Percentiles rank a stretch among this genome's conserved stretches.
phyloP scores from a whole-genome alignment of 2,888 invertebrate genomes.

The Watsonalla binaria region DNA sequence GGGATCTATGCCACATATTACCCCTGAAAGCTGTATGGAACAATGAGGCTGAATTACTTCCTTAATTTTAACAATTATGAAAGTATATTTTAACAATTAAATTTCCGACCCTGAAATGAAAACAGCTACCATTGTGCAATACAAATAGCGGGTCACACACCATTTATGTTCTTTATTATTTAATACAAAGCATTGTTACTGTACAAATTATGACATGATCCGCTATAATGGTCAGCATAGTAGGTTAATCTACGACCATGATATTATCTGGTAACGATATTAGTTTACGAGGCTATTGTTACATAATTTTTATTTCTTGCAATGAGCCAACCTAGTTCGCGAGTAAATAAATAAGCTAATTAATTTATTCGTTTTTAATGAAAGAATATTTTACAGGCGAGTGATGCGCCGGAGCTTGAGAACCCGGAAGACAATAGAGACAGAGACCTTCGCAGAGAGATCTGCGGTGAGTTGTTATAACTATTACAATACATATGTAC shows the following conservation, averaged over 20 bases:
- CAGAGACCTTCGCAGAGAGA: conserved; percentile 56
- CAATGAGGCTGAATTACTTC: too few relatives aligned
- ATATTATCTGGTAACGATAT: neutral
- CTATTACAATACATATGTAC: neutral
- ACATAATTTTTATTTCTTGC: neutral
- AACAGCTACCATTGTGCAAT: neutral
- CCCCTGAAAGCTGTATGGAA: too few relatives aligned
- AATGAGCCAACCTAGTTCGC: neutral
- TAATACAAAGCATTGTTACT: neutral
- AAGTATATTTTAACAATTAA: too few relatives aligned
- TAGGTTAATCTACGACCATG: neutral
- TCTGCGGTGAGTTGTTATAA: conserved; percentile 41
- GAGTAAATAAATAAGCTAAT: neutral
- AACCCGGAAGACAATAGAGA: conserved; percentile 44
- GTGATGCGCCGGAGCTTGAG: conserved; percentile 36
- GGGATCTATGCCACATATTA: too few relatives aligned
- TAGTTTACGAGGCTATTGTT: neutral
- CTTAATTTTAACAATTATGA: too few relatives aligned
- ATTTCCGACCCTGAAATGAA: too few relatives aligned
- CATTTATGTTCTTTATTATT: neutral
- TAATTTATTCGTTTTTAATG: neutral
- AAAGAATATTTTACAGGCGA: conserved; percentile 42
- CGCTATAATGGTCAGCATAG: neutral
- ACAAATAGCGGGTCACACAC: neutral
- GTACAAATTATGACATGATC: neutral